These are phyloP conservation scores for Acanthurus lineatus DNA, from an alignment of 2,797 vertebrate species.

Conservation along the genomic window DNA sequence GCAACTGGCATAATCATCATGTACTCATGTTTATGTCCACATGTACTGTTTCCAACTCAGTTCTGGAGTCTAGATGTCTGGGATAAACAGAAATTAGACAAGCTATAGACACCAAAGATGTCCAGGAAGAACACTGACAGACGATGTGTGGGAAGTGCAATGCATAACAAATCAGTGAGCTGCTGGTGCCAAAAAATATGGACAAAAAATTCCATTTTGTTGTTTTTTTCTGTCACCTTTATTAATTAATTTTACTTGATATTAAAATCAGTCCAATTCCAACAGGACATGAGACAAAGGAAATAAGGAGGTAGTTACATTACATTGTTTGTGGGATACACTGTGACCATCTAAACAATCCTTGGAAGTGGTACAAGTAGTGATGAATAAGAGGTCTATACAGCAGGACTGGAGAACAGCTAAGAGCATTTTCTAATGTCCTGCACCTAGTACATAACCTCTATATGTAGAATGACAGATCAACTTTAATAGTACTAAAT, in stretches of 20 bases:
- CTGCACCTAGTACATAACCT: not conserved
- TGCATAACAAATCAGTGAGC: conserved; percentile 18
- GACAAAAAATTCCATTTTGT: not conserved
- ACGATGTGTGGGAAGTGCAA: conserved; percentile 45
- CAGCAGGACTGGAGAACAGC: not conserved
- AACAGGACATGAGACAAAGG: conserved; percentile 55
- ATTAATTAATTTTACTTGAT: conserved; percentile 59
- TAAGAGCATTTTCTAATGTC: conserved; percentile 6
- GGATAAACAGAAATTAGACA: not conserved
- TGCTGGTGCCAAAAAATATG: not conserved
- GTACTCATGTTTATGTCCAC: not conserved
- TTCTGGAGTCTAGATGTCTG: not conserved
- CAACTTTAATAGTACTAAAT: conserved; percentile 7
- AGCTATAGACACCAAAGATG: conserved; percentile 22
- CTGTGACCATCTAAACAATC: conserved; percentile 21
- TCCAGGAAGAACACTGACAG: conserved; percentile 25
- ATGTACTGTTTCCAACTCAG: not conserved
- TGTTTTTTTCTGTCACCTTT: conserved; percentile 36
- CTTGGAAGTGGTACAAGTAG: conserved; percentile 12
- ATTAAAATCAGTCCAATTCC: conserved; percentile 59
- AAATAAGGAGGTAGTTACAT: conserved; percentile 70
- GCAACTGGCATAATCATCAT: not conserved
- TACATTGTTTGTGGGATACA: conserved; percentile 49
- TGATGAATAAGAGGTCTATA: conserved; percentile 24
- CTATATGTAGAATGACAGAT: not conserved